A percentile compares a stretch with the other conserved stretches of the same genome.
These are phyloP conservation scores for Natator depressus DNA, from an alignment of 2,113 vertebrate species.

Conservation along the genomic window DNA sequence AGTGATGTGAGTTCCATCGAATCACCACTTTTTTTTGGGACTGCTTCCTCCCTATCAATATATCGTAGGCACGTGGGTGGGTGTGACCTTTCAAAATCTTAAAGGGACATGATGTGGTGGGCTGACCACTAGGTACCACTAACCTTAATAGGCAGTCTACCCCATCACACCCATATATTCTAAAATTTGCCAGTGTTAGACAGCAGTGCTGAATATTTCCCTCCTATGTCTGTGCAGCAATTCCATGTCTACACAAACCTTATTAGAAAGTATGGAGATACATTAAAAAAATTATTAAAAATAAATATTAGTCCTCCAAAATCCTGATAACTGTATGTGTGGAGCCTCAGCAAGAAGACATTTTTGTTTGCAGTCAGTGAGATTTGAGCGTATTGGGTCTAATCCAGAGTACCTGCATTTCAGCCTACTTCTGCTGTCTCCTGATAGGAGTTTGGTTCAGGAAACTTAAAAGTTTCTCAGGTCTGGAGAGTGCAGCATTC, in stretches of 20 bases:
- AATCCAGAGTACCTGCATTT: neutral
- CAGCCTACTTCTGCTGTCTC: neutral
- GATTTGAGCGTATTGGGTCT: neutral
- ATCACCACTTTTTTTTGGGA: too few species aligned
- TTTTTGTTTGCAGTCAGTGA: neutral
- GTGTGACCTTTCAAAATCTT: neutral
- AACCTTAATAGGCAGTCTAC: neutral
- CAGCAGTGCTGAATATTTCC: neutral
- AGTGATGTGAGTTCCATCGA: too few species aligned
- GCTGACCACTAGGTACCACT: neutral
- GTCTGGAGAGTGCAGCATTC: neutral
- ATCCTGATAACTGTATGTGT: neutral
- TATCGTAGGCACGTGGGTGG: too few species aligned
- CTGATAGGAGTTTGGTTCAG: neutral
- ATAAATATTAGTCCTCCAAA: neutral
- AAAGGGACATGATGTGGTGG: neutral
- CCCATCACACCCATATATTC: neutral
- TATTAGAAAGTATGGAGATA: neutral
- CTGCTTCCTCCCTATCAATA: too few species aligned
- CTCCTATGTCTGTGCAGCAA: neutral
- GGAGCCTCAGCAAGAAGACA: neutral
- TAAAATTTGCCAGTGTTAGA: neutral
- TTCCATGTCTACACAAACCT: neutral
- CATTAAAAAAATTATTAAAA: neutral
- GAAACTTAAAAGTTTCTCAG: neutral